Conservation (phyloP, 2,113 vertebrate genomes). For the Blennius ocellaris region DNA sequence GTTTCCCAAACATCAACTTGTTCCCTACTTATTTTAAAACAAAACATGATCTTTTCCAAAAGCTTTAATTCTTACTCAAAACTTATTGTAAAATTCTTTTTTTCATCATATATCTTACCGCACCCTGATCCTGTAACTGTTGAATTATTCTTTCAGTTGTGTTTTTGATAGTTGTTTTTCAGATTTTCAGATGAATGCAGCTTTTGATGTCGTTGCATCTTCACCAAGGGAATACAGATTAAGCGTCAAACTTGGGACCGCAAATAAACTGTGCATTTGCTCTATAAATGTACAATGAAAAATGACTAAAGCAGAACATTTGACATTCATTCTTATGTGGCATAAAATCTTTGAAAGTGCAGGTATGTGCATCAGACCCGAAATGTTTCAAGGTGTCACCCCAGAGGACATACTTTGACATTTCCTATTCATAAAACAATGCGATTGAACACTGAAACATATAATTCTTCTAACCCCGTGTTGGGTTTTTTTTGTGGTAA, state of each 20-base stretch:
- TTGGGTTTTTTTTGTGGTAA: neutral
- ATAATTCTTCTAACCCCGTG: neutral
- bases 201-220: no score
- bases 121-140: neutral
- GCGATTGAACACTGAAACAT: neutral
- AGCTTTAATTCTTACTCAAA: neutral
- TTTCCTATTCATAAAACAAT: neutral
- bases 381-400: neutral
- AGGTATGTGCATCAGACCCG: no score
- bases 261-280: no score
- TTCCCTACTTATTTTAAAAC: neutral
- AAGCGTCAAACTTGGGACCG: no score
- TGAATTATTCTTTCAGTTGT: no score
- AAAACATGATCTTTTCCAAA: neutral
- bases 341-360: no score
- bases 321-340: no score
- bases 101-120: neutral
- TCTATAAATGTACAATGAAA: no score
- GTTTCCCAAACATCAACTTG: neutral
- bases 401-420: neutral
- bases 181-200: no score
- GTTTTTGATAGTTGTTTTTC: no score
- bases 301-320: no score
- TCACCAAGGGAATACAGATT: no score
- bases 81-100: neutral